phyloP scores from a whole-genome alignment of 2,888 invertebrate genomes.

The Dermolepida albohirtum region DNA sequence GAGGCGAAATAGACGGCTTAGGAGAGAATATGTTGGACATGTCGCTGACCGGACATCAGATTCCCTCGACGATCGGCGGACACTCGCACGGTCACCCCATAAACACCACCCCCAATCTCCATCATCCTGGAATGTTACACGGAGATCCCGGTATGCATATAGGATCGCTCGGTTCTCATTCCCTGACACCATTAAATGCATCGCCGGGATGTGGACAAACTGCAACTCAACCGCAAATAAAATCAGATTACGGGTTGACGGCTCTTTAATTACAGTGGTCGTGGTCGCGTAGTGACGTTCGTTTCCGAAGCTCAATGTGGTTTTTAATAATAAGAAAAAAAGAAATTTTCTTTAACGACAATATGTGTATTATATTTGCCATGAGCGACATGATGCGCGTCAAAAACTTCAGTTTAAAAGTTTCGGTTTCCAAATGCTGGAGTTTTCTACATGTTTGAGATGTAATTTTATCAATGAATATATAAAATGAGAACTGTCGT shows the following conservation, averaged over 20 bases:
- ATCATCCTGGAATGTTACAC: constrained; percentile 60
- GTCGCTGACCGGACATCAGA: constrained; percentile 63
- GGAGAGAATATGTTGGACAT: constrained; percentile 67
- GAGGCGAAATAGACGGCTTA: constrained; percentile 70
- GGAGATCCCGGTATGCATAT: constrained; percentile 66
- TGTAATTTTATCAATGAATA: too few relatives aligned
- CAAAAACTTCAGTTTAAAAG: not conserved
- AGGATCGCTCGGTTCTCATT: constrained; percentile 67
- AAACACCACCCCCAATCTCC: constrained; percentile 55
- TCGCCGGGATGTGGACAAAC: constrained; percentile 70
- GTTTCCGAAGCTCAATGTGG: constrained; percentile 38
- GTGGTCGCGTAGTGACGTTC: constrained; percentile 40
- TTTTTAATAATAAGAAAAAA: constrained; percentile 39
- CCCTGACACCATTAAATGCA: constrained; percentile 69
- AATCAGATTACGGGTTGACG: constrained; percentile 90
- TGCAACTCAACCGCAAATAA: constrained; percentile 71
- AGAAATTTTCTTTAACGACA: constrained; percentile 52
- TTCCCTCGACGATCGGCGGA: constrained; percentile 67
- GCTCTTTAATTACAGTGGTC: constrained; percentile 70
- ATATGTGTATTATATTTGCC: constrained; percentile 50
- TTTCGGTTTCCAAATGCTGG: constrained; percentile 3
- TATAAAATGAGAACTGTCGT: too few relatives aligned
- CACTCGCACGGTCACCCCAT: constrained; percentile 70
- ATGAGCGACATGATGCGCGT: constrained; percentile 1
- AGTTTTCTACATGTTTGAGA: not conserved